Percentiles rank a stretch among this genome's conserved stretches.
Conservation (phyloP, 2,797 vertebrate genomes). For the Aselliscus stoliczkanus region DNA sequence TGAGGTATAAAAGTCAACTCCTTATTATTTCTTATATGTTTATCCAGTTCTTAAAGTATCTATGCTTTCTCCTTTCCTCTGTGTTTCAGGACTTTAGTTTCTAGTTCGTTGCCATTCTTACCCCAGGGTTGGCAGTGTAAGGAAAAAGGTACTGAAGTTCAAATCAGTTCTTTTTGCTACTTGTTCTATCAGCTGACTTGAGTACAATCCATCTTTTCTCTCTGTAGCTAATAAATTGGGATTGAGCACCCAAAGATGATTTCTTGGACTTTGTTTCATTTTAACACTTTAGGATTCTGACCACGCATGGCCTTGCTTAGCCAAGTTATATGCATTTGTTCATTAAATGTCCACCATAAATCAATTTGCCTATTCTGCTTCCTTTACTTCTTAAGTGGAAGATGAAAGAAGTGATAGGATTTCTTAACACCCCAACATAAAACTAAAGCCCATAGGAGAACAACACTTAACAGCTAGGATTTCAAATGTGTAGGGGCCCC, state of each 20-base stretch:
- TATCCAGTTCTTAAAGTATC: background rate
- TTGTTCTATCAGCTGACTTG: background rate
- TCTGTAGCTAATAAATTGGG: background rate
- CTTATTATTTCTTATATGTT: background rate
- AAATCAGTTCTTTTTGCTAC: background rate
- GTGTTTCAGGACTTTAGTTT: background rate
- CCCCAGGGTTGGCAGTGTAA: background rate
- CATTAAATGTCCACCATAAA: background rate
- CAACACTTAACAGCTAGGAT: background rate
- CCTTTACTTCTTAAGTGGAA: background rate
- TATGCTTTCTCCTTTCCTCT: background rate
- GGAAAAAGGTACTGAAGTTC: background rate
- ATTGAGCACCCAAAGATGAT: background rate
- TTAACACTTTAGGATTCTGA: conserved; percentile 8
- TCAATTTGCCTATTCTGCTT: background rate
- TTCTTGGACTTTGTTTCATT: background rate
- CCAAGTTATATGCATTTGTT: background rate
- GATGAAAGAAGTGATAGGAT: background rate
- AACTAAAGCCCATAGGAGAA: background rate
- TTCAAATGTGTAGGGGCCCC: background rate
- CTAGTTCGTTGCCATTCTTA: background rate
- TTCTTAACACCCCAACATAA: background rate
- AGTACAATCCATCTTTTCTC: background rate
- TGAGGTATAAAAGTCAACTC: background rate
- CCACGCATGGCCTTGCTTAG: background rate